Evolutionary conservation across 2,797 vertebrate species (phyloP), one percentile per base, ranked within the genome.

Genomic region (Taenioides sp.): DNA sequence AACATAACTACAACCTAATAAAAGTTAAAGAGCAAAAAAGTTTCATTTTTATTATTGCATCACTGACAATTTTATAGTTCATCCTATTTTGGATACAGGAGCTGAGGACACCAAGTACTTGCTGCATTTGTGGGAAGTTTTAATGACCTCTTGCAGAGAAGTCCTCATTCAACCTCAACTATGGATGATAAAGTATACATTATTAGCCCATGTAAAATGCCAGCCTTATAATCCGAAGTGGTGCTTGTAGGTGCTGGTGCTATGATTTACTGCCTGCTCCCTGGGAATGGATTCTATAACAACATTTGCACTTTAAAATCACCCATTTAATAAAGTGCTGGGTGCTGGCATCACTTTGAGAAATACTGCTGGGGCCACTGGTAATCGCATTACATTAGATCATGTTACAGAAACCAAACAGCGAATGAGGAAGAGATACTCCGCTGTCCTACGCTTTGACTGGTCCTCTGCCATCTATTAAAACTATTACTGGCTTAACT

Each of bases 301-400:
- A 60, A 40, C 23, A 40, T 62, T 71, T 57, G 7, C 14, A 10
- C 70, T 65, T 62, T 69, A 49, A 60, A 74, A 64, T 79, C 43
- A 57, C 47, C 31, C 40, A 52, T 79, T 67, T 66, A 73, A 76
- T 84, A 28, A 60, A 69, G 65, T 66, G 49, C 67, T 22, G 50
- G 27, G 4, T 40, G 16, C 66, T 72, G 54, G 40, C 3, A 22
- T 61, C 55, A 69, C 63, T 59, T 72, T 63, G 27, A 17, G 47
- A 34, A 37, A 64, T 23, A 73, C 20, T 55, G 63, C 60, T 70
- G 72, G 27, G 50, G 34, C 23, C 65, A 31, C 50, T n/a, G 62
- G 49, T 72, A 22, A 73, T 65, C 55, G 57, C 59, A 69, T 75
- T 59, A 55, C 14, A 65, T 18, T 7, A 68, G 54, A 57, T 71